Conservation (phyloP, 2,113 vertebrate species). For the Heterochromis multidens region DNA sequence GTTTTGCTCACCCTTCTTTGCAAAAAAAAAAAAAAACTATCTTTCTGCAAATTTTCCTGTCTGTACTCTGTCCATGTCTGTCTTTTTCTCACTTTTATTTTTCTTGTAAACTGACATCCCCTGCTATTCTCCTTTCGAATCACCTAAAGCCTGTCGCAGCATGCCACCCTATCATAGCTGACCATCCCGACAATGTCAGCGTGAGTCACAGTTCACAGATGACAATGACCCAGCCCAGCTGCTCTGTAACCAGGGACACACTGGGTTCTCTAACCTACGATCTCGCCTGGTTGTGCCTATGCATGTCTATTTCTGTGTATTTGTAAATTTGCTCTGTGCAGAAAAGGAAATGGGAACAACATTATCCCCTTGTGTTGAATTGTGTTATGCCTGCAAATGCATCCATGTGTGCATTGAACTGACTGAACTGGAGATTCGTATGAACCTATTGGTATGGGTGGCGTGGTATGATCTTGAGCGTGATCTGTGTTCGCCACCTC, state of each 20-base stretch:
- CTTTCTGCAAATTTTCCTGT: neutral
- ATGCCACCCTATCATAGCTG: conserved; percentile 45
- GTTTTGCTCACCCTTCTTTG: conserved; percentile 21
- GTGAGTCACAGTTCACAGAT: conserved; percentile 55
- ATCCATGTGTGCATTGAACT: conserved; percentile 15
- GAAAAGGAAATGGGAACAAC: neutral
- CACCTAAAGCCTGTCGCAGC: conserved; percentile 52
- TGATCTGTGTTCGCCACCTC: conserved; percentile 34
- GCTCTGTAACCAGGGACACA: conserved; percentile 29
- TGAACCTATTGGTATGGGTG: conserved; percentile 55
- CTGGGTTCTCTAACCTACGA: neutral
- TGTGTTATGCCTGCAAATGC: neutral
- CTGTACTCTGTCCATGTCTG: neutral
- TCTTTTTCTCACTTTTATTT: conserved; percentile 7
- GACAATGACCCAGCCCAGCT: conserved; percentile 51
- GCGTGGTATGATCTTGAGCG: conserved; percentile 34
- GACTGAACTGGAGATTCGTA: conserved; percentile 19
- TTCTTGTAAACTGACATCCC: neutral
- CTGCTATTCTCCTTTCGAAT: conserved; percentile 8
- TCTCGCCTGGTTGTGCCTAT: conserved; percentile 10
- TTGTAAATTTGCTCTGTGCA: conserved; percentile 1
- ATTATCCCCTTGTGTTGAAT: conserved; percentile 7
- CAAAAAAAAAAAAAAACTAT: neutral
- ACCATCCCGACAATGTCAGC: conserved; percentile 50
- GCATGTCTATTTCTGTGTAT: conserved; percentile 19